Evolutionary conservation across 2,888 invertebrate species (phyloP), one percentile per base, ranked within the genome.

Genomic region (Norana najaformis): DNA sequence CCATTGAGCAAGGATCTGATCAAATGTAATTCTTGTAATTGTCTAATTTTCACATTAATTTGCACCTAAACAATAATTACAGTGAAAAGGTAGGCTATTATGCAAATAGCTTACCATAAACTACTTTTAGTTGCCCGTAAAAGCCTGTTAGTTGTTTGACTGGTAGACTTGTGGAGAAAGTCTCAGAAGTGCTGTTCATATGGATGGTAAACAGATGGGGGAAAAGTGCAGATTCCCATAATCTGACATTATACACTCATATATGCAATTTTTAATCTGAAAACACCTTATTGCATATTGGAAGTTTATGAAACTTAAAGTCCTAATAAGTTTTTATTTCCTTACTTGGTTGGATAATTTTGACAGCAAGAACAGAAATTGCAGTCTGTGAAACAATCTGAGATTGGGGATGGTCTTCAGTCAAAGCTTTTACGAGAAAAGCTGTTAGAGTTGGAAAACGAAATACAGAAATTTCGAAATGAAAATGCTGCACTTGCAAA

Each of bases 391-490:
- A 83, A 53, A 4, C 90, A 91, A 34, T 38, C 89, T 13, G 91
- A 90, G 88, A 34, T 90, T 6, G 89, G 92, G 18, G 93, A 94
- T 91, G 94, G 94, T 5, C 91, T 93, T 0, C 94, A 94, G 93
- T 94, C 94, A 37, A 94, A 94, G 89, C 91, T 93, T 6, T 92
- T 95, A n/a, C 90, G 94, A 53, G 94, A 94, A 69, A 95, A 95
- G 91, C 92, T 95, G 37, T 91, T 92, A 11, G 94, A 95, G 89
- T 91, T 95, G 85, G 95, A 95, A 90, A 92, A 91, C 35, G 95
- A 95, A 91, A 95, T 95, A 90, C 94, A 94, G 91, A 93, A 93
- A 88, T 95, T 95, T 89, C 91, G 94, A 41, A 92, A 91, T 34
- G 95, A 95, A 91, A 95, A 95, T 92, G 92, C 93, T 34, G 92